phyloP scores from a whole-genome alignment of 2,888 invertebrate genomes.

The Omphaloscelis lunosa region DNA sequence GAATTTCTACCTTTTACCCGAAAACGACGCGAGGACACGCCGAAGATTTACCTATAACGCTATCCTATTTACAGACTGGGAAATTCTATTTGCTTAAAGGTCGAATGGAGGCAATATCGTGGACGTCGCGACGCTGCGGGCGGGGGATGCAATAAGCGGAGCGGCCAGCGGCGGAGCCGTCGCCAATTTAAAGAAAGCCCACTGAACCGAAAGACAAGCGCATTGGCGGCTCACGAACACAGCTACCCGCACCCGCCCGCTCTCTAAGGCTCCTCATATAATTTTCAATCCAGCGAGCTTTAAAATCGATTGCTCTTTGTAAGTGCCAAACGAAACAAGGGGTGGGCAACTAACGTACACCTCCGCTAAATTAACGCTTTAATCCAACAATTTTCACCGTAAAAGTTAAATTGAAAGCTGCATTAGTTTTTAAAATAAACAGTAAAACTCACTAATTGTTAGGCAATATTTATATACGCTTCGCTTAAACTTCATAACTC shows the following conservation, averaged over 20 bases:
- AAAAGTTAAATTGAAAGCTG: conserved; percentile 70
- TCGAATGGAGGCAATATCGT: conserved; percentile 90
- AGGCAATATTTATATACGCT: conserved; percentile 52
- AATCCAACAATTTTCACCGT: conserved; percentile 74
- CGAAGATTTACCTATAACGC: conserved; percentile 86
- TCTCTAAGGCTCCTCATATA: conserved; percentile 89
- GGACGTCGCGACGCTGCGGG: conserved; percentile 88
- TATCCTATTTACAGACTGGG: conserved; percentile 88
- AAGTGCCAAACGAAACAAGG: conserved; percentile 87
- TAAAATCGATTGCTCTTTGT: conserved; percentile 90
- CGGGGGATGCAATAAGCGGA: conserved; percentile 89
- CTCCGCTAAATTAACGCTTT: conserved; percentile 81
- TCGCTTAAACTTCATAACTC: conserved; percentile 56
- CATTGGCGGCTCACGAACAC: conserved; percentile 89
- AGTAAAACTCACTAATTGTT: conserved; percentile 64
- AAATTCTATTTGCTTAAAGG: conserved; percentile 90
- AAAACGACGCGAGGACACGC: conserved; percentile 80
- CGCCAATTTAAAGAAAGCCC: conserved; percentile 91
- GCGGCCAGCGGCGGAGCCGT: conserved; percentile 88
- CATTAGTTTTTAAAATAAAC: conserved; percentile 69
- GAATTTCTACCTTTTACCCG: conserved; percentile 82
- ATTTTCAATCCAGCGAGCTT: conserved; percentile 91
- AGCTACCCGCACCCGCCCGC: conserved; percentile 81
- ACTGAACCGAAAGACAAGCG: conserved; percentile 91
- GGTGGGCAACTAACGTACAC: conserved; percentile 75